These are phyloP conservation scores for Drosophila engyochracea DNA, from an alignment of 2,888 invertebrate genomes.

Conservation along the genomic window DNA sequence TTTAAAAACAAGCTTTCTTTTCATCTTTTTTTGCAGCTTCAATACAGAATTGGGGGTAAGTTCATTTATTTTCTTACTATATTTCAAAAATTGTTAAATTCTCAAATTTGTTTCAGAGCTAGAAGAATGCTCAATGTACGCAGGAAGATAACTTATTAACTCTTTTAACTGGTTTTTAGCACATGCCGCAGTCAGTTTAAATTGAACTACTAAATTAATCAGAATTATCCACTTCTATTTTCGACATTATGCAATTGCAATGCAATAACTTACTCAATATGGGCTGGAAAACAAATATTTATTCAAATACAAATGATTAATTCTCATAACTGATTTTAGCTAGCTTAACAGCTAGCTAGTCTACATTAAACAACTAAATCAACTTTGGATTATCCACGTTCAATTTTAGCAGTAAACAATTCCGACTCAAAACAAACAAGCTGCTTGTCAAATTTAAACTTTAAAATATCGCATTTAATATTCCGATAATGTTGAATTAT, in stretches of 20 bases:
- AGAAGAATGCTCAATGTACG: background rate
- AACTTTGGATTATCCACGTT: background rate
- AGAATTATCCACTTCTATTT: background rate
- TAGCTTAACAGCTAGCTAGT: background rate
- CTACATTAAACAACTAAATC: background rate
- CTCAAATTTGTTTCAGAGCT: background rate
- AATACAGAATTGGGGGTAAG: background rate
- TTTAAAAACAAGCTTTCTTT: constrained; percentile 12
- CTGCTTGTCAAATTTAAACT: background rate
- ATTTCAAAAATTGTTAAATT: background rate
- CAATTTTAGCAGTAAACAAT: background rate
- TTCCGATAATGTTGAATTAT: background rate
- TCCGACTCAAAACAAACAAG: background rate
- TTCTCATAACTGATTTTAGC: background rate
- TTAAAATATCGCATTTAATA: background rate
- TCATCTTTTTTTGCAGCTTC: constrained; percentile 4
- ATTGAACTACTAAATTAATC: background rate
- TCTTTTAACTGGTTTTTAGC: background rate
- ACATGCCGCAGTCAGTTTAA: background rate
- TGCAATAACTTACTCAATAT: no score
- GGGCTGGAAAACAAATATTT: background rate
- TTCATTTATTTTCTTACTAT: background rate
- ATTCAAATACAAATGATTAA: background rate
- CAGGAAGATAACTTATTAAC: background rate
- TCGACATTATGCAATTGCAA: background rate